Evolutionary conservation across 2,113 vertebrate species (phyloP).

Genomic region (Astur gentilis): DNA sequence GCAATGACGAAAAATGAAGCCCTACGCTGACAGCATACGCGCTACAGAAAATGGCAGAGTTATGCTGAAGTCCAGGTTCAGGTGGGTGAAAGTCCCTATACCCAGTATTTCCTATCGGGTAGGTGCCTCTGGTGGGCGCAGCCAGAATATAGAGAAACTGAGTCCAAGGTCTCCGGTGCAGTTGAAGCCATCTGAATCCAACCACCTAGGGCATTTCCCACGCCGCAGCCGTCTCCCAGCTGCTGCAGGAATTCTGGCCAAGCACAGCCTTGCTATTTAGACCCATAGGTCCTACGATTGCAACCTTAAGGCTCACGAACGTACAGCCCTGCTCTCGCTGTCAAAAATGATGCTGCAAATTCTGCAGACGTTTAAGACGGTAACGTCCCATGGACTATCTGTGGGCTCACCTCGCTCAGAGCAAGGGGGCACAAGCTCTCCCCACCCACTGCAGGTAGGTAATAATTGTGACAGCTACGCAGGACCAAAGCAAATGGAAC

Average conservation of each 20-base stretch:
- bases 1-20: neutral
- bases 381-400: neutral
- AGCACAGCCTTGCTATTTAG: neutral
- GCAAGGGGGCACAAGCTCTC: neutral
- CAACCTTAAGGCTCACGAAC: neutral
- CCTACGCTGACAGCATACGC: neutral
- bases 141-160: neutral
- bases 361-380: neutral
- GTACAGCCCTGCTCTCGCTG: neutral
- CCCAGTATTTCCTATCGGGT: neutral
- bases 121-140: neutral
- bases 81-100: neutral
- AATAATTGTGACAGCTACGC: neutral
- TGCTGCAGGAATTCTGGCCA: neutral
- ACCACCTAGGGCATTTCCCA: neutral
- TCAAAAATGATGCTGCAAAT: neutral
- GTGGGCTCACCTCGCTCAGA: neutral
- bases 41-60: neutral
- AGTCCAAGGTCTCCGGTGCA: neutral
- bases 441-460: neutral
- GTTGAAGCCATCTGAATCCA: neutral
- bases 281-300: rapidly evolving
- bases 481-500: neutral
- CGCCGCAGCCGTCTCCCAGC: neutral
- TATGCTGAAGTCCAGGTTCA: neutral